Evolutionary conservation across 2,113 vertebrate genomes (phyloP).

Genomic region (Rhizomys pruinosus): DNA sequence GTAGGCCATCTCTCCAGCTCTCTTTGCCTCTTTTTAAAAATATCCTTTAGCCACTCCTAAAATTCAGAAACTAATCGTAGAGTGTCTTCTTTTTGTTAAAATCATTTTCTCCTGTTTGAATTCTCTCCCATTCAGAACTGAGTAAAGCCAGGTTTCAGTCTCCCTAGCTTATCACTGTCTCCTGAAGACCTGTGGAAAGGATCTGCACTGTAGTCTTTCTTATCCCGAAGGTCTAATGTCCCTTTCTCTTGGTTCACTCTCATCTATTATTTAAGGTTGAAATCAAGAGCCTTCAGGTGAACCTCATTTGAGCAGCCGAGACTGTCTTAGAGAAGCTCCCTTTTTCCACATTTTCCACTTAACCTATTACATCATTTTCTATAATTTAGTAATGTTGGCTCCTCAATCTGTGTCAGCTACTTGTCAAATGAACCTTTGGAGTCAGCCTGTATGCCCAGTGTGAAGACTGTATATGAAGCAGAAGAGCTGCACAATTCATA

Average conservation of each 20-base stretch:
- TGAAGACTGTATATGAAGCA: background rate
- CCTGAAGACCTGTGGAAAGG: background rate
- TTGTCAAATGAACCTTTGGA: background rate
- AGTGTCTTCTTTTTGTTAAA: conserved; percentile 49
- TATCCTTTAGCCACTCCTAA: conserved; percentile 37
- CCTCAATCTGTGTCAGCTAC: background rate
- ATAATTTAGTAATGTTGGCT: background rate
- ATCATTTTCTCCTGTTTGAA: conserved; percentile 39
- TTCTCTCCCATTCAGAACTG: background rate
- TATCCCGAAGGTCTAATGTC: background rate
- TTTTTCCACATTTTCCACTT: background rate
- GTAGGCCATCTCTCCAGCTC: too few relatives aligned
- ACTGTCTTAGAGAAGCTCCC: background rate
- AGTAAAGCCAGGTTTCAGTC: background rate
- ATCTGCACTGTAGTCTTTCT: background rate
- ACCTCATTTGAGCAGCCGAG: background rate
- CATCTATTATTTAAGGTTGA: background rate
- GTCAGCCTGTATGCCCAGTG: background rate
- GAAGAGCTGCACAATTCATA: fast-evolving
- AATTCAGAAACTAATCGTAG: conserved; percentile 37
- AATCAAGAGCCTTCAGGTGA: background rate
- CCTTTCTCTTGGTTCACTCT: background rate
- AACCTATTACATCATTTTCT: background rate
- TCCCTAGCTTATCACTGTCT: background rate
- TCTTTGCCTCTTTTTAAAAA: conserved; percentile 28